Conservation (phyloP, 2,888 invertebrate genomes). For the Pyrrhia umbra region DNA sequence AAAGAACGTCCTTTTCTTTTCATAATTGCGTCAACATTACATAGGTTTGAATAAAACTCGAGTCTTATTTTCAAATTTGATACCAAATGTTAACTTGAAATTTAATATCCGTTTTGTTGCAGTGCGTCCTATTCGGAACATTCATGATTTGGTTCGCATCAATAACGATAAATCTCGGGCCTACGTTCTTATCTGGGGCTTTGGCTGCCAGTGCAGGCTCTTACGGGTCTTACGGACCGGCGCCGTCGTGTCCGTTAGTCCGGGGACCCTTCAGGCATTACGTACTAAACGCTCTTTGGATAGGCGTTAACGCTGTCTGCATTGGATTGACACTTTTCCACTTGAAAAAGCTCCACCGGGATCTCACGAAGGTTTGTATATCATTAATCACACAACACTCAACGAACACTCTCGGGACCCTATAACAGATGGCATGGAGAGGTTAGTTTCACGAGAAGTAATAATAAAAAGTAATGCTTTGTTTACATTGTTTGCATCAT, state of each 20-base stretch:
- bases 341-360: conserved; percentile 94
- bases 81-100: not conserved
- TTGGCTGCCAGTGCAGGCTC: conserved; percentile 94
- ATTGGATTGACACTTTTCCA: conserved; percentile 95
- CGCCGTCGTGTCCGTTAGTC: conserved; percentile 96
- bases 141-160: conserved; percentile 98
- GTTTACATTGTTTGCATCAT: conserved; percentile 71
- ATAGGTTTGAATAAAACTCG: conserved; percentile 18
- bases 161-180: conserved; percentile 97
- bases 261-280: conserved; percentile 97
- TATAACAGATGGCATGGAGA: conserved; percentile 77
- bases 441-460: conserved; percentile 68
- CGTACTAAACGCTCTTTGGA: conserved; percentile 97
- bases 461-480: conserved; percentile 67
- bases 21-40: conserved; percentile 23
- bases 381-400: conserved; percentile 41
- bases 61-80: conserved; percentile 24
- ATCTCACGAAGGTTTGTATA: conserved; percentile 92
- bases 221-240: conserved; percentile 92
- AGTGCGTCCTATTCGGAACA: conserved; percentile 97
- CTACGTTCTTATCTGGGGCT: conserved; percentile 95
- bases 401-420: conserved; percentile 25
- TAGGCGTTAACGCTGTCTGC: conserved; percentile 96
- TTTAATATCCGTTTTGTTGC: conserved; percentile 76
- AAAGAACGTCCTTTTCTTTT: conserved; percentile 28